Base-by-base conservation (phyloP, 2,797 vertebrate species). In the Ptychobarbus kaznakovi region DNA sequence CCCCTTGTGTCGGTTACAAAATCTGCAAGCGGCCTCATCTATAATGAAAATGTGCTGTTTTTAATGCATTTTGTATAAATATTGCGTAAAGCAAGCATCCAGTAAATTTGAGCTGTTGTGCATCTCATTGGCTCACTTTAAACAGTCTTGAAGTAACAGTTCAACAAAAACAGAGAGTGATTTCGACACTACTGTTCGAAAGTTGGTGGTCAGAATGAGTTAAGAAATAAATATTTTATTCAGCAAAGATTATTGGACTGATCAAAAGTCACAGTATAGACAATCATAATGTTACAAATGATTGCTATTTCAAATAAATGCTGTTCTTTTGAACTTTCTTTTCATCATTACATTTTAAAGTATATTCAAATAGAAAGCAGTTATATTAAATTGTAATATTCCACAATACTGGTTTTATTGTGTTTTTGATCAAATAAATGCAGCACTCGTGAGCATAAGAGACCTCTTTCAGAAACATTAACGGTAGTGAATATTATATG, bases 1-100 rank as follows among this genome's bases (percentile, higher is more conserved):
- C 82, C 73, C 63, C 65, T 78, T 84, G 82, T 78, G 82, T 44
- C 25, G 6, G n/a, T 58, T 25, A 2, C 10, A 69, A 42, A 53
- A 77, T 51, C 32, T 25, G 58, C 81, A 74, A 15, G 16, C 44
- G 0, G 28, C 46, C 2, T 11, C 5, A 9, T 35, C 16, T 49
- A 4, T 13, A 53, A 53, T 53, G 2, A 75, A 53, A 49, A 53
- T 35, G 3, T 11, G 4, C 15, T 6, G 25, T 20, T 11, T 74
- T 18, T 38, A 18, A n/a, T 70, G 8, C 32, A 28, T 18, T 18
- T 28, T 28, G n/a, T 16, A 46, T 4, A 28, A 73, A 46, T 46
- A 46, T 10, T 18, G 42, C 15, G 0, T 46, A 3, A 42, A n/a
- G 7, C 22, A 7, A 44, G 40, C 69, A 72, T 22, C 18, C 18